Evolutionary conservation across 2,797 vertebrate genomes (phyloP), one percentile per base, ranked within the genome.

Genomic region (Lithobates pipiens): DNA sequence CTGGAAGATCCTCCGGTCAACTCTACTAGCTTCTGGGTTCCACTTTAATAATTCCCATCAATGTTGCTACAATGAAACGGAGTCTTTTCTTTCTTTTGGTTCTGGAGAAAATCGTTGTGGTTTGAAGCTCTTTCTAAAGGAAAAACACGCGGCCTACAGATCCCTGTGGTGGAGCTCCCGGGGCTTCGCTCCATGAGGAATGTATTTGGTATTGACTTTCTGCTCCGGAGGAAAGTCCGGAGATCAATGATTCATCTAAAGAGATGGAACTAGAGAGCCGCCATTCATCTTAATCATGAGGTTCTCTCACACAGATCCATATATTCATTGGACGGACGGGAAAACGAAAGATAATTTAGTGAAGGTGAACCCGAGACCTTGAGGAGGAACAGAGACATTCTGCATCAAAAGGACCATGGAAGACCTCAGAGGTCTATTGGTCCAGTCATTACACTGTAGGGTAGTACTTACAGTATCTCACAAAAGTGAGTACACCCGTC

Each of bases 191-290:
- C 4, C 27, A 15, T 73, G n/a, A 65, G 65, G 2, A 23, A 68
- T 23, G n/a, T 13, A 57, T 63, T 63, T 50, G 16, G 25, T 65
- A 84, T 72, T 32, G 50, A 73, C 76, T 44, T 72, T 71, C 67
- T 72, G 67, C 73, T 44, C 1, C 10, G n/a, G 9, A 21, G 16
- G 50, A 54, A 54, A 54, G 15, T 54, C 16, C 18, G 32, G 34
- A 61, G 71, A 82, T 81, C 79, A 77, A 82, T 82, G 50, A 86
- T 76, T 86, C 27, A 82, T 76, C 73, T 44, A 9, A 32, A 65
- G 9, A 10, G 67, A 32, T 44, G 13, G 32, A 63, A 25, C 72
- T 76, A 25, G 72, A 23, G 61, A 67, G 46, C 67, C 44, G 61
- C 67, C 46, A 86, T 82, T 69, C 29, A 29, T 82, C 77, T 80